Evolutionary conservation across 2,113 vertebrate species (phyloP), one percentile per base, ranked within the genome.

Genomic region (Morone saxatilis): DNA sequence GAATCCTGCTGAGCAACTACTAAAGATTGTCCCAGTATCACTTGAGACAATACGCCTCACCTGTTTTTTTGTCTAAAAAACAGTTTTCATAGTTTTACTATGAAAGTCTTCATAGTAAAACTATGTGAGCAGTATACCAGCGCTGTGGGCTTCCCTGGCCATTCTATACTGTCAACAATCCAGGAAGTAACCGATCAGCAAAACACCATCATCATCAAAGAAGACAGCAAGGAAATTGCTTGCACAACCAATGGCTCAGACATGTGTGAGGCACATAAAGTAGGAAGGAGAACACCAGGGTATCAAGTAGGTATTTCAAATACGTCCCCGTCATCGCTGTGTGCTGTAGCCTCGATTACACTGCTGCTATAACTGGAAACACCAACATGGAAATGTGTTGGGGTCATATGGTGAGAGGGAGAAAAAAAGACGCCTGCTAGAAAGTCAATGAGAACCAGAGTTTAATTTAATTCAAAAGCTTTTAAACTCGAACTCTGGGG

Each of bases 321-420:
- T 51, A 38, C 4, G 31, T 74, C 75, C 60, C 25, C 3, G 4
- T 71, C 84, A 87, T 82, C 51, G 48, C 53, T 17, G 66, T 66
- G 57, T 50, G 22, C 70, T 47, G 57, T 53, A 76, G 79, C 47
- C 73, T 76, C 16, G 5, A 81, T 87, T 89, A 85, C 80, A 61
- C 78, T 20, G 17, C 16, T 40, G 83, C 88, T 88, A 88, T 77
- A 91, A 92, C 31, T 75, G 85, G 86, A 92, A 84, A 65, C 80
- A 67, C 66, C 75, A 72, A 76, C 71, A 82, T 81, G 76, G 85
- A 84, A 84, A 87, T 71, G 56, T 43, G 61, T 31, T 51, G 61
- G 41, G 3, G 81, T 89, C 86, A 79, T 51, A 71, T 57, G 83
- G 61, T 82, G 61, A 63, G 69, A 57, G 0, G 54, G 20, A 54